Base-by-base conservation (phyloP, 2,797 vertebrate species). In the Hypotaenidia philippensis region DNA sequence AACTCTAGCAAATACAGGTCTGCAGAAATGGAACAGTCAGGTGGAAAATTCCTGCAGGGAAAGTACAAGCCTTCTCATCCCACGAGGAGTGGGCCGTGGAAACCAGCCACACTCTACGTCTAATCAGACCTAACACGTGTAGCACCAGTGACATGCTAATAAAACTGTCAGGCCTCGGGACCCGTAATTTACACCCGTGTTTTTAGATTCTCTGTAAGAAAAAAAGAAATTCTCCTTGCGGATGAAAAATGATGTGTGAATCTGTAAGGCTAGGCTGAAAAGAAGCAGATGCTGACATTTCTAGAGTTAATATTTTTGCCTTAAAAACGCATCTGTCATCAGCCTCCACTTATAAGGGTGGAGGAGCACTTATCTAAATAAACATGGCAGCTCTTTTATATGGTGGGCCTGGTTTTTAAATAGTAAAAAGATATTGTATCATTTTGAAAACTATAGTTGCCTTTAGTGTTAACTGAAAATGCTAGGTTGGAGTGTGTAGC, bases 261-360 rank as follows among this genome's bases (percentile, higher is more conserved):
- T 86, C 88, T 79, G 79, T 87, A 90, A 97, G 87, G 92, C 87
- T 94, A 82, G 91, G 74, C 89, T 97, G 97, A 98, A 91, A 98
- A 96, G 97, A 92, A 98, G 85, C 97, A 98, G 97, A 98, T 97
- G 97, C 89, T 96, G 95, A 94, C 85, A 87, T 95, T 96, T 96
- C 92, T 90, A 97, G 87, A 96, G 96, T 97, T 98, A 94, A 94
- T 97, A 97, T 96, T 96, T 97, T 97, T 96, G 77, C 90, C 95
- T 96, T 96, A 92, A 98, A 98, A 97, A 96, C 40, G 44, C 49
- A 87, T 98, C 97, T 98, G 97, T 97, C 98, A 97, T 97, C 97
- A 94, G 84, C 95, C 87, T 96, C 81, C 92, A 94, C 95, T 97
- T 86, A 91, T 70, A 97, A 96, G 85, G 96, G 89, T 29, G 38